Percentiles rank a stretch among this genome's conserved stretches.
These are phyloP conservation scores for Choristoneura rosaceana DNA, from an alignment of 2,888 invertebrate species.

Conservation along the genomic window DNA sequence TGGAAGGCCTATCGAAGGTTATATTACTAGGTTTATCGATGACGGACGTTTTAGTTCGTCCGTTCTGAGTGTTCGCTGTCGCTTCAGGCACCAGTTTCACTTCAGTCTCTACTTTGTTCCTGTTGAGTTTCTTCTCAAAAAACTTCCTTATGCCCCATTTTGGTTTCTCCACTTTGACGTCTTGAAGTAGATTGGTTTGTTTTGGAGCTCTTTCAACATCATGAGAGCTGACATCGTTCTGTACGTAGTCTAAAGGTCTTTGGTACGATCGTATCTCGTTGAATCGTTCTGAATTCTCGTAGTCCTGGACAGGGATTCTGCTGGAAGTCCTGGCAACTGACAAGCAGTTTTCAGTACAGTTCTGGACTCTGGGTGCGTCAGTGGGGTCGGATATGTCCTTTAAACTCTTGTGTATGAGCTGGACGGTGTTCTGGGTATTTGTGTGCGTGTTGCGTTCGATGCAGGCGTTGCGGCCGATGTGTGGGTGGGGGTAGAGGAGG, in stretches of 20 bases:
- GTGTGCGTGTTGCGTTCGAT: conserved; percentile 89
- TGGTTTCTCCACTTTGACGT: conserved; percentile 68
- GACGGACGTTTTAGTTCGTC: conserved; percentile 63
- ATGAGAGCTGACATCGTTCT: conserved; percentile 88
- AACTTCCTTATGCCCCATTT: conserved; percentile 77
- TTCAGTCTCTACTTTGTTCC: conserved; percentile 80
- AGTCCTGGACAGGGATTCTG: conserved; percentile 52
- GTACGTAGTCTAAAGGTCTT: conserved; percentile 87
- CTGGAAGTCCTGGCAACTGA: conserved; percentile 68
- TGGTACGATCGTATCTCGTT: conserved; percentile 75
- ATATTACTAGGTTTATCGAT: conserved; percentile 69
- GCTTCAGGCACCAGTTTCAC: conserved; percentile 80
- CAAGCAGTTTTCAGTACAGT: conserved; percentile 65
- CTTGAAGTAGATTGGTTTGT: conserved; percentile 75
- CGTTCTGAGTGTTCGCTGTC: conserved; percentile 50
- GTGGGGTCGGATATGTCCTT: conserved; percentile 78
- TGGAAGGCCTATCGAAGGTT: conserved; percentile 65
- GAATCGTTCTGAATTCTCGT: conserved; percentile 63
- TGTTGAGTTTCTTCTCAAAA: conserved; percentile 70
- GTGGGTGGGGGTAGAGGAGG: conserved; percentile 88
- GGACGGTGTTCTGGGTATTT: conserved; percentile 84
- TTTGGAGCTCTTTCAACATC: conserved; percentile 69
- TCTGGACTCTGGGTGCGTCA: conserved; percentile 53
- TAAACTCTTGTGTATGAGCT: conserved; percentile 87
- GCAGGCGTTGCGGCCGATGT: conserved; percentile 94